Evolutionary conservation across 2,888 invertebrate genomes (phyloP), one percentile per base, ranked within the genome.

Genomic region (Lutraria lutraria): DNA sequence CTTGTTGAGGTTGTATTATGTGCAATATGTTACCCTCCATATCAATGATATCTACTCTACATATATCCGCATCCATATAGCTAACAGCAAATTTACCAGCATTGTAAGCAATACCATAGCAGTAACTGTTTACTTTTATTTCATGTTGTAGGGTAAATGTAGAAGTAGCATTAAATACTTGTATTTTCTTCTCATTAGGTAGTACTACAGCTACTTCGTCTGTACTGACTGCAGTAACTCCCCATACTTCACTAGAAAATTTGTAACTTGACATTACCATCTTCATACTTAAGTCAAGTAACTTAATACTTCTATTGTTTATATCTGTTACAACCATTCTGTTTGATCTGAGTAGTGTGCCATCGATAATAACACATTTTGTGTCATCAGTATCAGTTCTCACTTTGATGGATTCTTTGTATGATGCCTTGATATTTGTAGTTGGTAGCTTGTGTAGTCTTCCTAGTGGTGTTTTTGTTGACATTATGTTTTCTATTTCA

Each of bases 31-130:
- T 4, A 1, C 82, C 60, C 16, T 63, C 10, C 4, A 43, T 63
- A 83, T 63, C 29, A 21, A 83, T 2, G 19, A 83, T 63, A 31
- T 83, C 82, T 19, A 83, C 19, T 34, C n/a, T n/a, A n/a, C n/a
- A n/a, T n/a, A 16, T 31, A 10, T 19, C 60, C 12, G 60, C 8
- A 63, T 34, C 31, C n/a, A 15, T 8, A 31, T 76, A 76, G 19
- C 76, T 76, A 3, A 83, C 54, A 60, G 60, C 43, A 31, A 83
- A 19, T 34, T 21, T 83, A 8, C 31, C n/a, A 34, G 34, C 60
- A 34, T 63, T 31, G n/a, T 34, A 83, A 25, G 82, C 60, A 21
- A 83, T 82, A 19, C 60, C 60, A 31, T 34, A 15, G 21, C 52
- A 52, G 3, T 2, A 4, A 0, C 60, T 31, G 29, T 31, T 60